Conservation (phyloP, 2,797 vertebrate genomes). For the Gymnopithys bicolor region DNA sequence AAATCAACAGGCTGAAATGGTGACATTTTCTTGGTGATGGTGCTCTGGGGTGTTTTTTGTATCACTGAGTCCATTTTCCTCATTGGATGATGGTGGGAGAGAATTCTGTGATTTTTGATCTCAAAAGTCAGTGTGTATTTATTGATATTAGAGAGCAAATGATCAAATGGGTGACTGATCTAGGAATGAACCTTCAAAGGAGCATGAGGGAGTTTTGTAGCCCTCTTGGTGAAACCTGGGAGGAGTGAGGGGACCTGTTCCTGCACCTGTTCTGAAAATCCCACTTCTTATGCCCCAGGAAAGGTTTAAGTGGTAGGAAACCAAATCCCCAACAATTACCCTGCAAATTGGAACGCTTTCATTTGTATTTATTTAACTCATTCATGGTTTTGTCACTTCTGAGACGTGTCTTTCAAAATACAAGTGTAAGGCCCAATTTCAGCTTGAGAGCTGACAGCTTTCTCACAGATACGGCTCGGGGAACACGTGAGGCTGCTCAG, state of each 20-base stretch:
- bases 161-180: neutral
- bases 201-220: neutral
- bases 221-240: neutral
- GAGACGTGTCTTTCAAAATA: constrained; percentile 72
- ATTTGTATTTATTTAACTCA: constrained; percentile 72
- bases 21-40: constrained; percentile 3
- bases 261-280: neutral
- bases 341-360: constrained; percentile 54
- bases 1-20: neutral
- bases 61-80: neutral
- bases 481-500: constrained; percentile 58
- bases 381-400: constrained; percentile 72
- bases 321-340: constrained; percentile 32
- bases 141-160: neutral
- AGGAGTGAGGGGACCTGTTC: neutral
- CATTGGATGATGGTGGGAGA: neutral
- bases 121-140: neutral
- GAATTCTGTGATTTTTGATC: neutral
- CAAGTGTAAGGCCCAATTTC: constrained; percentile 67
- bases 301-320: constrained; percentile 1
- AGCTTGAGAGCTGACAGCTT: constrained; percentile 67
- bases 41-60: neutral
- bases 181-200: neutral
- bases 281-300: neutral
- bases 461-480: constrained; percentile 66